Percentiles rank a stretch among this genome's conserved stretches.
Conservation (phyloP, 1,140 invertebrate species). For the Drosophila biarmipes region DNA sequence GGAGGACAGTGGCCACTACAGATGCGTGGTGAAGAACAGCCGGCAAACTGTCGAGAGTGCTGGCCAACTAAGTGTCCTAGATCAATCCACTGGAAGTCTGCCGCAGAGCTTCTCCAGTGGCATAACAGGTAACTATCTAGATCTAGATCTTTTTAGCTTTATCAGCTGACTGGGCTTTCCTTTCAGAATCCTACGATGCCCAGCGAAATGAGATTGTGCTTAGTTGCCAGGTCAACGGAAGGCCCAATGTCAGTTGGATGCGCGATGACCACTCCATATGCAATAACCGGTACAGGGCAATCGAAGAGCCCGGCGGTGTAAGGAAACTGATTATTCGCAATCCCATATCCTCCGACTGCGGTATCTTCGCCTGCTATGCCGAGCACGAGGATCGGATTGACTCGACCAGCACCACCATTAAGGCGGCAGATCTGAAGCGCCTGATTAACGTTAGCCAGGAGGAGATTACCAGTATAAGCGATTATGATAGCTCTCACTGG, state of each 20-base stretch:
- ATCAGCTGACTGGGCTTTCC: background rate
- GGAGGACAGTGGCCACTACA: conserved; percentile 77
- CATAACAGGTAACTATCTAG: conserved; percentile 8
- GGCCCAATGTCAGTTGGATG: conserved; percentile 88
- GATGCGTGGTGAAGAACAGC: conserved; percentile 88
- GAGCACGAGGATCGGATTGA: conserved; percentile 84
- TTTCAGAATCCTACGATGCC: conserved; percentile 84
- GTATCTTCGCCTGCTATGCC: conserved; percentile 88
- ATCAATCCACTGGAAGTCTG: conserved; percentile 54
- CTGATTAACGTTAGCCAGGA: conserved; percentile 55
- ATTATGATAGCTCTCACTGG: conserved; percentile 9
- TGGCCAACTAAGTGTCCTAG: conserved; percentile 87
- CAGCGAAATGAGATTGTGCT: conserved; percentile 86
- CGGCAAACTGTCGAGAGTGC: conserved; percentile 87
- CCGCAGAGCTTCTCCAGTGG: conserved; percentile 66
- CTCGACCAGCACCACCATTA: conserved; percentile 70
- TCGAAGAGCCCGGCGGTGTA: conserved; percentile 87
- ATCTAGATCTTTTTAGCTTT: rapidly evolving
- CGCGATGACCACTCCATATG: conserved; percentile 87
- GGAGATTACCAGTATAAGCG: background rate
- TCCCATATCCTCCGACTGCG: conserved; percentile 87
- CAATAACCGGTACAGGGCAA: conserved; percentile 86
- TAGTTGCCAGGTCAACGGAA: conserved; percentile 87
- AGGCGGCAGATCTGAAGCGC: conserved; percentile 65
- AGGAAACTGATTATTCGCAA: conserved; percentile 87